These are phyloP conservation scores for Homarus americanus DNA, from an alignment of 1,140 invertebrate genomes.

Conservation along the genomic window DNA sequence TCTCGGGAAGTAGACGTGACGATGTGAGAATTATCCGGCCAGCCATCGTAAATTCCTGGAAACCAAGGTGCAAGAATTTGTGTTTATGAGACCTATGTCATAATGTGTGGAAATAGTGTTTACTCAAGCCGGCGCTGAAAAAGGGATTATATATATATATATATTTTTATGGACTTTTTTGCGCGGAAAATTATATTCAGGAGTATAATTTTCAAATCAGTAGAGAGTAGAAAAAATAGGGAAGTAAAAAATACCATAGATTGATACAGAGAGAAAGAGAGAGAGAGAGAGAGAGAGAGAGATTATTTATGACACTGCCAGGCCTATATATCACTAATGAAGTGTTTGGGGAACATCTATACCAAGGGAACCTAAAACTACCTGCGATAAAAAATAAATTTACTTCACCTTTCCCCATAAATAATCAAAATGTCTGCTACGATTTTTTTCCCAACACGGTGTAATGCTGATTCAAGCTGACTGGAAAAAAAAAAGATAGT, in stretches of 20 bases:
- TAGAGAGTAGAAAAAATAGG: background rate
- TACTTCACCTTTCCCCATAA: too few species aligned
- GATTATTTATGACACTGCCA: too few species aligned
- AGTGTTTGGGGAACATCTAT: too few species aligned
- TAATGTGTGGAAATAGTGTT: constrained; percentile 13
- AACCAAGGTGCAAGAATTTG: constrained; percentile 2
- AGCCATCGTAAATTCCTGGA: background rate
- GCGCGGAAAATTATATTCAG: background rate
- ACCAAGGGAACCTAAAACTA: too few species aligned
- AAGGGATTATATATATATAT: background rate
- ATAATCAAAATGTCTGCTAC: too few species aligned
- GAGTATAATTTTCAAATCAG: background rate
- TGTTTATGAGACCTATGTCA: constrained; percentile 22
- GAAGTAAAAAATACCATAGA: too few species aligned
- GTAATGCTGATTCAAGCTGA: too few species aligned
- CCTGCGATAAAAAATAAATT: too few species aligned
- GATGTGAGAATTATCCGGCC: constrained; percentile 35
- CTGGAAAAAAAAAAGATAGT: too few species aligned
- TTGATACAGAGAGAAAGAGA: background rate
- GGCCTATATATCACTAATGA: too few species aligned
- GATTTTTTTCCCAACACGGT: too few species aligned
- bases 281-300: background rate
- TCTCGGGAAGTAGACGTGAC: constrained; percentile 1
- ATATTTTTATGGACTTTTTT: too few species aligned
- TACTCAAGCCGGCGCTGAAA: background rate